Base-by-base conservation (phyloP, 2,888 invertebrate species). In the Erpobdella octoculata region DNA sequence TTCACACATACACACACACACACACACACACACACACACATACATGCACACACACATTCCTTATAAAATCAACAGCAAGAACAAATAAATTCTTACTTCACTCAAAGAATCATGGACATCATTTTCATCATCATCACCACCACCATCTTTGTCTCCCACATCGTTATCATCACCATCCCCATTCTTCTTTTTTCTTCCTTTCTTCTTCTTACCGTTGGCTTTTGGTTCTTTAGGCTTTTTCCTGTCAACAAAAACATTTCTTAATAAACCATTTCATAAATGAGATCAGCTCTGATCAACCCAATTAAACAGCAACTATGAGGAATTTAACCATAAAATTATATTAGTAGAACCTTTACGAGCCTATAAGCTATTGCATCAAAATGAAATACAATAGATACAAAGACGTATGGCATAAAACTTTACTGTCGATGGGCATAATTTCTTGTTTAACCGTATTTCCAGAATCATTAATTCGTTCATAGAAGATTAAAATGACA, bases 121-220 rank as follows among this genome's bases (percentile, higher is more conserved):
- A 41, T 41, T n/a, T 15, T n/a, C 46, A 41, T 41, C 46, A 41
- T 41, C 46, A 41, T 41, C 46, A 41, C n/a, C 46, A 41, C 46
- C n/a, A 41, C 46, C 46, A 41, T n/a, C 46, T n/a, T 41, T n/a
- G 15, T 41, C 46, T 15, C 46, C 46, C 12, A 15, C n/a, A 41
- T 41, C 46, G 15, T 41, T 41, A 41, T n/a, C 46, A 41, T 41
- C 46, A 41, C n/a, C n/a, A 41, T n/a, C 12, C 31, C 33, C 28
- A n/a, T 28, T n/a, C 12, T 64, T 35, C n/a, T 64, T 35, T 12
- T 64, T 31, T 9, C n/a, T 64, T 64, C 64, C n/a, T 64, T 64
- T 33, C 9, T 33, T 31, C n/a, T 64, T 31, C 33, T 28, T n/a
- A n/a, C n/a, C n/a, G n/a, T 48, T 48, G 4, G 6, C 28, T 53